These are phyloP conservation scores for Rhodeus uyekii DNA, from an alignment of 2,797 vertebrate species.

Conservation along the genomic window DNA sequence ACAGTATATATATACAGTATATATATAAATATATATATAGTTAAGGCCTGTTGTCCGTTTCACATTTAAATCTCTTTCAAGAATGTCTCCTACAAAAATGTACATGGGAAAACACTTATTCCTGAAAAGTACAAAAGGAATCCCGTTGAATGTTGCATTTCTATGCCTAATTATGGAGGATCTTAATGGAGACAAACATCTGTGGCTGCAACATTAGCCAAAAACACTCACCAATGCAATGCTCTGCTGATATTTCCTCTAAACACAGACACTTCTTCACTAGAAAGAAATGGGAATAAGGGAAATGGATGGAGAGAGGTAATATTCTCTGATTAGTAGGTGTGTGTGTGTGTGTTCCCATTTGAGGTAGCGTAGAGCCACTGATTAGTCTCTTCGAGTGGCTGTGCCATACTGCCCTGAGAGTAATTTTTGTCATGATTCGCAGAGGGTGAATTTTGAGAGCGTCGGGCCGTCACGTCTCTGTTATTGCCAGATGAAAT, in stretches of 20 bases:
- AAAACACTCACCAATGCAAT: background rate
- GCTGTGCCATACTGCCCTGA: slow-evolving; percentile 66
- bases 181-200: slow-evolving; percentile 20
- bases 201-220: slow-evolving; percentile 4
- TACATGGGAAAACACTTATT: no score
- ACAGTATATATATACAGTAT: no score
- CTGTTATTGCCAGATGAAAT: slow-evolving; percentile 66
- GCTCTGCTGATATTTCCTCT: background rate
- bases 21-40: no score
- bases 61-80: no score
- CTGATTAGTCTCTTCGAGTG: slow-evolving; percentile 74
- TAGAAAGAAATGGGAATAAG: slow-evolving; percentile 13
- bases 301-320: slow-evolving; percentile 21
- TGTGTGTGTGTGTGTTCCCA: slow-evolving; percentile 7
- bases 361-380: slow-evolving; percentile 1
- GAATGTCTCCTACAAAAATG: no score
- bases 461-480: slow-evolving; percentile 18
- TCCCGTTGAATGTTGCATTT: background rate
- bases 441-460: slow-evolving; percentile 41
- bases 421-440: slow-evolving; percentile 65
- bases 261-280: background rate
- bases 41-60: no score
- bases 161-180: background rate
- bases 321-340: slow-evolving; percentile 33
- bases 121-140: background rate